Evolutionary conservation across 2,888 invertebrate species (phyloP).

Genomic region (Celastrina argiolus): DNA sequence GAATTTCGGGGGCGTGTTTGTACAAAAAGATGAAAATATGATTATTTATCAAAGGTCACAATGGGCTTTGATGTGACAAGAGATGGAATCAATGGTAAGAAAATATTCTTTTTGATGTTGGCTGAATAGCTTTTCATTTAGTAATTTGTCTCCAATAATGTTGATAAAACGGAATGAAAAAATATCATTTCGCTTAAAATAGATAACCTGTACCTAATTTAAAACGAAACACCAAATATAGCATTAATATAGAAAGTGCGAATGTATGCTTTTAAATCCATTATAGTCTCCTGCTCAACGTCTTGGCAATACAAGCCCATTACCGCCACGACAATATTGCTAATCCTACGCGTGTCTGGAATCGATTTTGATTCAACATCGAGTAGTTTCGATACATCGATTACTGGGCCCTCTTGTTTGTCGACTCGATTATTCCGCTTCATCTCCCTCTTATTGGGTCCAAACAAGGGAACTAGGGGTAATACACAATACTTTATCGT

Average conservation of each 20-base stretch:
- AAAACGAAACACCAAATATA: not conserved
- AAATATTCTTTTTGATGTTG: constrained; percentile 58
- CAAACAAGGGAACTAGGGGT: constrained; percentile 36
- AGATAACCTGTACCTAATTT: not conserved
- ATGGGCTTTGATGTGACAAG: constrained; percentile 73
- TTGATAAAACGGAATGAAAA: not conserved
- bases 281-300: not conserved
- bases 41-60: constrained; percentile 53
- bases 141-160: not conserved
- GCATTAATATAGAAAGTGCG: not conserved
- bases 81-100: constrained; percentile 65
- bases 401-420: constrained; percentile 67
- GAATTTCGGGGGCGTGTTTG: constrained; percentile 34
- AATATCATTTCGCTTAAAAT: not conserved
- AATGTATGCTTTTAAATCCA: not conserved
- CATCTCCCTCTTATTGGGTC: constrained; percentile 68
- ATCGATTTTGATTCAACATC: constrained; percentile 37
- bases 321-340: constrained; percentile 6
- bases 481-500: constrained; percentile 27
- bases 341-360: constrained; percentile 23
- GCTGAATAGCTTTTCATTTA: constrained; percentile 29
- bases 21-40: constrained; percentile 59
- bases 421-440: constrained; percentile 73
- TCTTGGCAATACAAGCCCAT: not conserved
- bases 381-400: constrained; percentile 49